Conservation (phyloP, 64 coral and sea anemone genomes). For the Montipora foliosa region DNA sequence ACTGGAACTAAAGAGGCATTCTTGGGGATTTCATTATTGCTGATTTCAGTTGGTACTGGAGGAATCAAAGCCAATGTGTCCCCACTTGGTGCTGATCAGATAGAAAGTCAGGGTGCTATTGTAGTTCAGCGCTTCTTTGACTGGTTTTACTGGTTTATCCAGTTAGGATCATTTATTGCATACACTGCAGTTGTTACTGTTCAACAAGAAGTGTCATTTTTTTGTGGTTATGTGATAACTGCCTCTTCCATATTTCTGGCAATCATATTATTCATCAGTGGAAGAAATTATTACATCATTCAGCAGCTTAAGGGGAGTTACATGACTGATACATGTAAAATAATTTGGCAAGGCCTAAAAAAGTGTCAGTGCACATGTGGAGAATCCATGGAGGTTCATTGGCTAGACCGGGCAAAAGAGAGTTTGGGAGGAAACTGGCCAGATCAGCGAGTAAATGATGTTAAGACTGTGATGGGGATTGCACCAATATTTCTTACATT, state of each 20-base stretch:
- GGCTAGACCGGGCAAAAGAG: slow-evolving; percentile 68
- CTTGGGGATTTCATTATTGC: slow-evolving; percentile 51
- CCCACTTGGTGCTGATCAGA: slow-evolving; percentile 78
- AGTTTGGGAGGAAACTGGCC: slow-evolving; percentile 40
- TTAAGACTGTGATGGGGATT: slow-evolving; percentile 69
- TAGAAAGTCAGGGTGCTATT: slow-evolving; percentile 27
- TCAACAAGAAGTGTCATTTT: slow-evolving; percentile 74
- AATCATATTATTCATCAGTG: slow-evolving; percentile 53
- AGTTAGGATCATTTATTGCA: slow-evolving; percentile 69
- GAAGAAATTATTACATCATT: slow-evolving; percentile 69
- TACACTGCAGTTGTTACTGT: slow-evolving; percentile 73
- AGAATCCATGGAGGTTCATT: neutral
- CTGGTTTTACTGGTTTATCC: slow-evolving; percentile 88
- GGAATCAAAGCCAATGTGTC: slow-evolving; percentile 88
- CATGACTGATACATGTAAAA: slow-evolving; percentile 64
- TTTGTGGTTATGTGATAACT: slow-evolving; percentile 81
- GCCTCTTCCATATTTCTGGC: slow-evolving; percentile 77
- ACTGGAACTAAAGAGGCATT: slow-evolving; percentile 43
- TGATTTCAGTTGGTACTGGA: slow-evolving; percentile 68
- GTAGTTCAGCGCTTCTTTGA: slow-evolving; percentile 73
- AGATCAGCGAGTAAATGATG: slow-evolving; percentile 70
- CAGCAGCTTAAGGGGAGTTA: slow-evolving; percentile 56
- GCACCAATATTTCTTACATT: slow-evolving; percentile 67
- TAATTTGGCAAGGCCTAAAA: slow-evolving; percentile 71
- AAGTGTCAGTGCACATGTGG: slow-evolving; percentile 5